Percentiles rank a stretch among this genome's conserved stretches.
phyloP scores from a whole-genome alignment of 1,140 invertebrate species.

The Drosophila equinoxialis region DNA sequence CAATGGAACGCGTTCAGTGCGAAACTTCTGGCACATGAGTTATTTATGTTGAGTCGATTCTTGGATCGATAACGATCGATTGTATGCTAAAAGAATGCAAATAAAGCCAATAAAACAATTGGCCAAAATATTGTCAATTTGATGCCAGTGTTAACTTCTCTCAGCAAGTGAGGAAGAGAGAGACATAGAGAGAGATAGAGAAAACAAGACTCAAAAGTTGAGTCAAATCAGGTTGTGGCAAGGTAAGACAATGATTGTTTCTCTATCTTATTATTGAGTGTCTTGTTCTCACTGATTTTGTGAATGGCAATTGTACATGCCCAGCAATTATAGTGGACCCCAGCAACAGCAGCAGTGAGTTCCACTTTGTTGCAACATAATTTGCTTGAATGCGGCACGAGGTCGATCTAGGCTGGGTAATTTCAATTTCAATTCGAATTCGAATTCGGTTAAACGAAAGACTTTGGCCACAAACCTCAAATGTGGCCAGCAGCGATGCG shows the following conservation, averaged over 20 bases:
- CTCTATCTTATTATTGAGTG: background rate
- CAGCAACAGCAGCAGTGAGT: too few species aligned
- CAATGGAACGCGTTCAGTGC: slow-evolving; percentile 26
- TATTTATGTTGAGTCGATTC: slow-evolving; percentile 38
- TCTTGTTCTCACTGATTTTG: slow-evolving; percentile 2
- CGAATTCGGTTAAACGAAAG: slow-evolving; percentile 58
- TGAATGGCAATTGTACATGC: slow-evolving; percentile 1
- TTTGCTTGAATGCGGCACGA: slow-evolving; percentile 62
- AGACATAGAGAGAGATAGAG: too few species aligned
- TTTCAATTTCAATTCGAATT: slow-evolving; percentile 16
- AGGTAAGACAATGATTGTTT: background rate
- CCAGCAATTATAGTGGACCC: background rate
- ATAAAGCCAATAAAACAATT: background rate
- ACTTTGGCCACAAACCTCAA: slow-evolving; percentile 72
- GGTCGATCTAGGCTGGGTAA: slow-evolving; percentile 42
- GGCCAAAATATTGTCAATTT: slow-evolving; percentile 3
- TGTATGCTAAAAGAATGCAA: slow-evolving; percentile 25
- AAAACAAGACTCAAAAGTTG: background rate
- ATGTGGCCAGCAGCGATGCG: slow-evolving; percentile 48
- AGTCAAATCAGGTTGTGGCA: background rate
- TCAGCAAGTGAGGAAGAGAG: background rate
- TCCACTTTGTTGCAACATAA: slow-evolving; percentile 10
- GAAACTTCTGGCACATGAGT: slow-evolving; percentile 21
- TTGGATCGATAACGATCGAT: background rate
- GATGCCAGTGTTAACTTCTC: background rate